Conservation (phyloP, 1,140 invertebrate species). For the Temnothorax longispinosus region DNA sequence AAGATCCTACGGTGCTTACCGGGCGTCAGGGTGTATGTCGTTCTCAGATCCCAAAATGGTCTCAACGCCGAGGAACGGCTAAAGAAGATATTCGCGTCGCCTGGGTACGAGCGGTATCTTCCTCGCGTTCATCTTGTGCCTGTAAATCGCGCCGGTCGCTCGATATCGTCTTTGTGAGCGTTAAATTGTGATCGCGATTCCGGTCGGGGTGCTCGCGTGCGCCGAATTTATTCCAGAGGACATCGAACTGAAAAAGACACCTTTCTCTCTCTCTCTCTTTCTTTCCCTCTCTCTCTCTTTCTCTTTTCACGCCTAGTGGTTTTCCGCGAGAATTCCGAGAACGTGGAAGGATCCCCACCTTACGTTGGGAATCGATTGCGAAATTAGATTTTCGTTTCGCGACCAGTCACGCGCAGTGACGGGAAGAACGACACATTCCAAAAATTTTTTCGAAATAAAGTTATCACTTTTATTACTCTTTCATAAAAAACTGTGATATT, state of each 20-base stretch:
- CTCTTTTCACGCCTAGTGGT: background rate
- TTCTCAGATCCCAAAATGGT: conserved; percentile 71
- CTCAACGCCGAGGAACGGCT: conserved; percentile 73
- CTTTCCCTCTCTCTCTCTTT: too few relatives aligned
- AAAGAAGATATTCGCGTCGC: conserved; percentile 74
- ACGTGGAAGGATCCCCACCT: background rate
- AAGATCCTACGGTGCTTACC: conserved; percentile 77
- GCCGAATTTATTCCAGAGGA: conserved; percentile 39
- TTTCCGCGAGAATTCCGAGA: conserved; percentile 10
- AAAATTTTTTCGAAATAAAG: background rate
- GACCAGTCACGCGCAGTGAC: background rate
- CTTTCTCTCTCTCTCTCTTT: background rate
- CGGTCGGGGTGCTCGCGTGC: background rate
- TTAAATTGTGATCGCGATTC: conserved; percentile 53
- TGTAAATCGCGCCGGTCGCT: conserved; percentile 4
- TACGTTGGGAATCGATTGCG: conserved; percentile 42
- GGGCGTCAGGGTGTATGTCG: conserved; percentile 65
- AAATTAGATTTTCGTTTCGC: conserved; percentile 41
- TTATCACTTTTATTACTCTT: conserved; percentile 9
- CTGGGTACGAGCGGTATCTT: conserved; percentile 72
- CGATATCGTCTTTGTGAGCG: conserved; percentile 35
- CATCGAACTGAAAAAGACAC: conserved; percentile 6
- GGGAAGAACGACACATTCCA: background rate
- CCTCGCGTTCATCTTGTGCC: background rate
- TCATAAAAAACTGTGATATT: background rate